These are phyloP conservation scores for Pycnonotus jocosus DNA, from an alignment of 2,113 vertebrate genomes.

Conservation along the genomic window DNA sequence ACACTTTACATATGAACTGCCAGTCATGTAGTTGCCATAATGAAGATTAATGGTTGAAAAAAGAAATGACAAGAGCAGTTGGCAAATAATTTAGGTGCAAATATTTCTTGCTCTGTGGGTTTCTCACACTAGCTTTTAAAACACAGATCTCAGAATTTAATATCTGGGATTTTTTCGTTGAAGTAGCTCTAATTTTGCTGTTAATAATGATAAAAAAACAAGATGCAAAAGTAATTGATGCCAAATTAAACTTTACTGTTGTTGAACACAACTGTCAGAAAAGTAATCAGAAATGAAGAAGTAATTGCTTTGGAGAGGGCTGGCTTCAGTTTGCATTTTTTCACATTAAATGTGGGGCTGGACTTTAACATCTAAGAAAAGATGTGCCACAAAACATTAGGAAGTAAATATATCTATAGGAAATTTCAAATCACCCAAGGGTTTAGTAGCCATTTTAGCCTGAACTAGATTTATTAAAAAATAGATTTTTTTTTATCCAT, in stretches of 20 bases:
- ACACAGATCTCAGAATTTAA: neutral
- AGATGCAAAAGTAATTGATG: neutral
- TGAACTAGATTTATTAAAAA: neutral
- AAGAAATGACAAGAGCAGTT: neutral
- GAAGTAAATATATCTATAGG: neutral
- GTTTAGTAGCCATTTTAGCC: neutral
- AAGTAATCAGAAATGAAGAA: neutral
- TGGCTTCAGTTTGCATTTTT: neutral
- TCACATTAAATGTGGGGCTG: fast-evolving
- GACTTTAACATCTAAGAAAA: neutral
- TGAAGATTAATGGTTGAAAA: neutral
- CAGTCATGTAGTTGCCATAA: neutral
- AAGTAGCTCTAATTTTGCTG: neutral
- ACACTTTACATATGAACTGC: neutral
- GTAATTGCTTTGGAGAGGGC: neutral
- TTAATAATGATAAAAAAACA: neutral
- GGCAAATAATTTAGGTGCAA: neutral
- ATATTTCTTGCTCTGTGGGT: neutral
- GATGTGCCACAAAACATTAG: neutral
- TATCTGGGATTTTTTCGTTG: neutral
- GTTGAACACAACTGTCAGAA: neutral
- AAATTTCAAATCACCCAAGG: neutral
- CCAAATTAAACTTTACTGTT: neutral
- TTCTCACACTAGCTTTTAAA: neutral
- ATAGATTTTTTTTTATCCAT: neutral